Base-by-base conservation (phyloP, 2,797 vertebrate genomes). In the Syncerus caffer region DNA sequence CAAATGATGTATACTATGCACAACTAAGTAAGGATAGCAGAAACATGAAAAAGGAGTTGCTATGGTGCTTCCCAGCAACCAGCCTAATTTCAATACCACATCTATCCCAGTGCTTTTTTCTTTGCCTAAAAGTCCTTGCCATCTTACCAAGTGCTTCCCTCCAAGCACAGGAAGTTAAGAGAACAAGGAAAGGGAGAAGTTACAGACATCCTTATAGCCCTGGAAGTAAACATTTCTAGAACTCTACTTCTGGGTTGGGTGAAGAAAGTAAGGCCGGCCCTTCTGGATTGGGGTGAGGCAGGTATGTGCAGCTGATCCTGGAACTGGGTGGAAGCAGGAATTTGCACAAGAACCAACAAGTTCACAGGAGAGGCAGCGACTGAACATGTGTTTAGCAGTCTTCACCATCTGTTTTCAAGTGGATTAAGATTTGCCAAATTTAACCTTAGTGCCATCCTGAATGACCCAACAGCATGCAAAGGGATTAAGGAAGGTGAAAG, bases 271-370 rank as follows among this genome's bases (percentile, higher is more conserved):
- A 53, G 47, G 34, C 84, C 10, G 64, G 80, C n/a, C 19, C 60
- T 92, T 62, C 23, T 5, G 62, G 84, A 16, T 15, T 16, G 62
- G 31, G 82, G 82, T 80, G 89, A 89, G 90, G 85, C 71, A 78
- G 80, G 90, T 82, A 58, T 42, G 80, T 29, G 51, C 58, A 19
- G 96, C 89, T 85, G 64, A 45, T 51, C 64, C 53, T 27, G 60
- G 79, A 89, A 53, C 19, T 2, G 86, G 57, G 87, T 64, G n/a
- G 91, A 51, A 93, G 67, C 74, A 90, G 57, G 93, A 94, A 84
- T 93, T 53, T 31, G 21, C 3, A 42, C 97, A 95, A 85, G 96
- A 97, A 86, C 51, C 51, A 62, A 92, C 98, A 97, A 67, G 97
- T 83, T 88, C 88, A 11, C 29, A 47, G 78, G 21, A 60, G 89